Evolutionary conservation across 2,888 invertebrate genomes (phyloP).

Genomic region (Agonopterix arenella): DNA sequence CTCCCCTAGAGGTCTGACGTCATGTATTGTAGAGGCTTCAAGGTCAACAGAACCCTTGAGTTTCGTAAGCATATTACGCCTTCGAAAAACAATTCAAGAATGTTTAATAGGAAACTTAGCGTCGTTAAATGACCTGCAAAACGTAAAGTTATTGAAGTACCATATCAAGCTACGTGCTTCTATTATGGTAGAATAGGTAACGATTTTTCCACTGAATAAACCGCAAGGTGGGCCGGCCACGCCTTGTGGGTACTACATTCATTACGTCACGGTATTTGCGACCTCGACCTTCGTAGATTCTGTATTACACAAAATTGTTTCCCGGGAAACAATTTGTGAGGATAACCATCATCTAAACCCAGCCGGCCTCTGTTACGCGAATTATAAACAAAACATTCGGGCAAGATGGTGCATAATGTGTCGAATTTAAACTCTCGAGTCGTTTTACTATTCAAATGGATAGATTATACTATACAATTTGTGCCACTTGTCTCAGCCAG

Average conservation of each 20-base stretch:
- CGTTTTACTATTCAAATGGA: not conserved
- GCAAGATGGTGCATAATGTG: too few relatives aligned
- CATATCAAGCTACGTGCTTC: constrained; percentile 1
- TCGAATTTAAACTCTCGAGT: too few relatives aligned
- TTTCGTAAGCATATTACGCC: too few relatives aligned
- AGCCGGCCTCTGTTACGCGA: not conserved
- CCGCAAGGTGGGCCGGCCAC: constrained; percentile 43
- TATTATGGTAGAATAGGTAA: constrained; percentile 22
- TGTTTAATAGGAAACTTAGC: too few relatives aligned
- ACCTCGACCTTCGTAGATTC: constrained; percentile 36
- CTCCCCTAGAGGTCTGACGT: constrained; percentile 18
- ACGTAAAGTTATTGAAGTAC: not conserved
- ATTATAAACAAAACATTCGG: too few relatives aligned
- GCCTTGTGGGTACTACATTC: constrained; percentile 30
- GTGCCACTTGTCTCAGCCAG: constrained; percentile 8
- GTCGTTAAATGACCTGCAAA: too few relatives aligned
- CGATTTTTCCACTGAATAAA: constrained; percentile 29
- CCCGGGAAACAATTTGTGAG: constrained; percentile 7
- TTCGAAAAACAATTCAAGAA: too few relatives aligned
- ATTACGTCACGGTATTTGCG: constrained; percentile 30
- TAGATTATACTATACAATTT: constrained; percentile 8
- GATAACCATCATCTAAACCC: not conserved
- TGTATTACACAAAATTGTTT: constrained; percentile 22
- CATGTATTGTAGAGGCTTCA: constrained; percentile 18
- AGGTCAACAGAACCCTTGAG: constrained; percentile 11